Evolutionary conservation across 2,797 vertebrate species (phyloP).

Genomic region (Manis javanica): DNA sequence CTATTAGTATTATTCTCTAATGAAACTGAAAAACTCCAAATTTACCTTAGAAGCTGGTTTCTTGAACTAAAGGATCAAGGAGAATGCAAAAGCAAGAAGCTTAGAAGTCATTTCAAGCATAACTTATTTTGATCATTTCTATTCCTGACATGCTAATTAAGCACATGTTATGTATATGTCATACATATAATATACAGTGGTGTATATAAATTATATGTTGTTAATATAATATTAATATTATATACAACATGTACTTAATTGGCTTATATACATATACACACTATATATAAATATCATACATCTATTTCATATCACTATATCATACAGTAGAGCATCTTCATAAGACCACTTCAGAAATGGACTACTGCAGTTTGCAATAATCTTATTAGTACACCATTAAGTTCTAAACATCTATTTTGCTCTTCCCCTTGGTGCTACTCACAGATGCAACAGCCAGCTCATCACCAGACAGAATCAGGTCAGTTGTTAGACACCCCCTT

Average conservation of each 20-base stretch:
- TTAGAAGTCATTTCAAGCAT: neutral
- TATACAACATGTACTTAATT: neutral
- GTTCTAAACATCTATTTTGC: neutral
- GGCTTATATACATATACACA: neutral
- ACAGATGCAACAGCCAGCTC: neutral
- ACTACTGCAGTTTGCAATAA: neutral
- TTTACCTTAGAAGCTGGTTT: neutral
- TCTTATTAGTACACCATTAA: neutral
- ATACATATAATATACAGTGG: neutral
- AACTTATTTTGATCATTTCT: constrained; percentile 21
- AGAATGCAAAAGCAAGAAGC: neutral
- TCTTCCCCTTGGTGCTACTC: neutral
- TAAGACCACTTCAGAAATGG: neutral
- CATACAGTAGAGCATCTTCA: neutral
- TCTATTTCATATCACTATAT: neutral
- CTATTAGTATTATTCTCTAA: neutral
- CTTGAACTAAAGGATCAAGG: neutral
- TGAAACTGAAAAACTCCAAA: neutral
- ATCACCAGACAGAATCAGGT: neutral
- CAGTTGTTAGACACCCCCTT: neutral
- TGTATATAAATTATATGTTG: too few species aligned
- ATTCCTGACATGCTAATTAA: neutral
- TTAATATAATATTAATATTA: neutral
- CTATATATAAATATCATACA: neutral
- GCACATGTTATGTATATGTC: too few species aligned